Base-by-base conservation (phyloP, 1,140 invertebrate genomes). In the Steinernema khuongi region DNA sequence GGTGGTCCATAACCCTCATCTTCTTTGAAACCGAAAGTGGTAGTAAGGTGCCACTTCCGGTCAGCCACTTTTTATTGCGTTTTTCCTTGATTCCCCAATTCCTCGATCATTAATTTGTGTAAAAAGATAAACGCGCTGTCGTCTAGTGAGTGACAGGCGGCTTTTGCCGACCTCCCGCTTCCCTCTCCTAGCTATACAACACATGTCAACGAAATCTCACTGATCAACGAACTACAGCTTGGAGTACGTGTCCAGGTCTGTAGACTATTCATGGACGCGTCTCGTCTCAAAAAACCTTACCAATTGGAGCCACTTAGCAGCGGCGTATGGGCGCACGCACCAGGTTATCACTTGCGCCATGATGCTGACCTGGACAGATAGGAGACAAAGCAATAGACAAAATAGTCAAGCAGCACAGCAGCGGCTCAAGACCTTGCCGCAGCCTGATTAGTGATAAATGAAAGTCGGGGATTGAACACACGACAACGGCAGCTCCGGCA, bases 281-380 rank as follows among this genome's bases (percentile, higher is more conserved):
- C 14, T 28, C 19, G 1, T 17, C 14, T 33, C 19, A 66, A n/a
- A 71, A 71, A 31, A 4, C 17, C 76, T 80, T 60, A 78, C 77
- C 43, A 79, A 33, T 74, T 79, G 77, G 31, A 79, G 67, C 72
- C 72, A 74, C 72, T 74, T 74, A 14, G 72, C 30, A n/a, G 43
- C 43, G n/a, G 72, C 31, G 18, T 43, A 32, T n/a, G 41, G 68
- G 33, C 36, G 31, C 4, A 74, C 41, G 31, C 72, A 74, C 72
- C 72, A 74, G 32, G 72, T 72, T 7, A 70, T 44, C 31, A 72
- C 19, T 72, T 74, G 50, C 11, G 50, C 11, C 50, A 60, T 60
- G 7, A 7, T 26, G 4, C n/a, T n/a, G n/a, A n/a, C n/a, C n/a
- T n/a, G n/a, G n/a, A n/a, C n/a, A n/a, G n/a, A n/a, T n/a, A n/a